Base-by-base conservation (phyloP, 2,113 vertebrate species). In the Neopipo cinnamomea region DNA sequence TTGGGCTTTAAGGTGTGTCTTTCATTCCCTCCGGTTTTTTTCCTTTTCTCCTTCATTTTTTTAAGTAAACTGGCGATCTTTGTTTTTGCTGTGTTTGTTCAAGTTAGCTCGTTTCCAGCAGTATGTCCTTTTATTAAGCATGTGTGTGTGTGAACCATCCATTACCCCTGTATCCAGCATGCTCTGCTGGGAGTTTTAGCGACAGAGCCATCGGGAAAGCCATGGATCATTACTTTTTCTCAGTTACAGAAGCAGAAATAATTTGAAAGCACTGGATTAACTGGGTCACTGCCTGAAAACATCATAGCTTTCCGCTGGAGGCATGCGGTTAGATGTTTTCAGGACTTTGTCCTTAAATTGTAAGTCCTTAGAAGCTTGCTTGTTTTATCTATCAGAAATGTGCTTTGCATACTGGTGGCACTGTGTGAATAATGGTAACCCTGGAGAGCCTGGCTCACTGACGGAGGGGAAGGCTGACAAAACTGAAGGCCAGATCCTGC, bases 221-320 rank as follows among this genome's bases (percentile, higher is more conserved):
- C 31, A 13, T 67, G 58, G 77, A 75, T 94, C 66, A 27, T 79
- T 79, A 81, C 44, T 81, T 86, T 83, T 85, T 89, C 52, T 59
- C 41, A 92, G 37, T 81, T 93, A 87, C 58, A 94, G 94, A 81
- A 94, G 74, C 91, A 88, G 87, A 87, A 89, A 72, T 93, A 82
- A 89, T 95, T 84, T 89, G 87, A 94, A 95, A 93, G 85, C 70
- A 4, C 58, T 73, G 85, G 80, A 82, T 91, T 91, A 93, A 72
- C 66, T 75, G 86, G 76, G 76, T 92, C 76, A 44, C 53, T 70
- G 86, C 74, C 91, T 23, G 81, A 61, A 91, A 93, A 73, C 81
- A 88, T 94, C 87, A 58, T n/a, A 82, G 87, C 77, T 82, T 85
- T 61, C 67, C 2, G 4, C 59, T n/a, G 66, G 77, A 71, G 88